Percentiles rank a stretch among this genome's conserved stretches.
phyloP scores from a whole-genome alignment of 2,888 invertebrate species.

The Scrobipalpa atriplicella region DNA sequence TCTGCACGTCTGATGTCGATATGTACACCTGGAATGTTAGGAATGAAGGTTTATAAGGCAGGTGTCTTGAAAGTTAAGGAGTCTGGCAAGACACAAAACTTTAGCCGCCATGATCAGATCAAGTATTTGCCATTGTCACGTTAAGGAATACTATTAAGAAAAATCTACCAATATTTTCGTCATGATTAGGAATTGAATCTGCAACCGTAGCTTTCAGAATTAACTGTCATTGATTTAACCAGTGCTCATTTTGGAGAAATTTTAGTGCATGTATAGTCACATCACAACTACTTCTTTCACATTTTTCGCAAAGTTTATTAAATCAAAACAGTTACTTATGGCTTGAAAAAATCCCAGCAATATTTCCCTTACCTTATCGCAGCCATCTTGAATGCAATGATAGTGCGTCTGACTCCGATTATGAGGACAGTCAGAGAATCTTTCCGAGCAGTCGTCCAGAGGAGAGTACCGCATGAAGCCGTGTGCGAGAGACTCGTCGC shows the following conservation, averaged over 20 bases:
- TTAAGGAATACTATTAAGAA: too few relatives aligned
- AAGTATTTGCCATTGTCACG: too few relatives aligned
- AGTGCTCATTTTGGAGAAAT: too few relatives aligned
- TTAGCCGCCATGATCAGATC: too few relatives aligned
- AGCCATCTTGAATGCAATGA: constrained; percentile 97
- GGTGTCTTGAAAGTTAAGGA: background rate
- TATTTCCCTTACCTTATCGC: constrained; percentile 86
- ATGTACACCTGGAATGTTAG: constrained; percentile 89
- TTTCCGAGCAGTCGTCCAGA: constrained; percentile 95
- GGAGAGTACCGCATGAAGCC: constrained; percentile 98
- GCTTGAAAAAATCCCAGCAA: background rate
- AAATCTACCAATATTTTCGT: too few relatives aligned
- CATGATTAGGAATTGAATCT: too few relatives aligned
- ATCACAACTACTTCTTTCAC: too few relatives aligned
- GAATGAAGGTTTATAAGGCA: background rate
- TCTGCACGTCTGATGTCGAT: constrained; percentile 99
- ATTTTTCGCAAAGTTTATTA: too few relatives aligned
- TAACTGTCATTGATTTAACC: too few relatives aligned
- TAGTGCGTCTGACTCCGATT: constrained; percentile 98
- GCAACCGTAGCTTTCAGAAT: too few relatives aligned
- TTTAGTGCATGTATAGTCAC: too few relatives aligned
- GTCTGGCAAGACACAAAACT: too few relatives aligned
- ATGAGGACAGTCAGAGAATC: constrained; percentile 94
- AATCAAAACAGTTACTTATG: background rate
- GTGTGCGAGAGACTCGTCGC: constrained; percentile 97